phyloP scores from a whole-genome alignment of 2,113 vertebrate genomes.

The Nibea albiflora region DNA sequence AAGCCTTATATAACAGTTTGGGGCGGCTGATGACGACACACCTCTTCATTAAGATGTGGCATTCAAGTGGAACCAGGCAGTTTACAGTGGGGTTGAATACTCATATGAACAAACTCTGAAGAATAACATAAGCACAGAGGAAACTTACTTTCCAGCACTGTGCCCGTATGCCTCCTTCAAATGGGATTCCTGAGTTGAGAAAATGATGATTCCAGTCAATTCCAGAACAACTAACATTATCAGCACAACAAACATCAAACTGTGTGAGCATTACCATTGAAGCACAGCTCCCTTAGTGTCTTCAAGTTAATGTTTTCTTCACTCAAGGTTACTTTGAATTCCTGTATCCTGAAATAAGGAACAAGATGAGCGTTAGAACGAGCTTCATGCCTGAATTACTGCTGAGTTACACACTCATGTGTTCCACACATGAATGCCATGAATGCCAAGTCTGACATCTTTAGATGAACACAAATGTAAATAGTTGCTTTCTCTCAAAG shows the following conservation, averaged over 20 bases:
- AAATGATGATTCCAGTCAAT: neutral
- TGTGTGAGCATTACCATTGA: constrained; percentile 86
- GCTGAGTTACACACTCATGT: neutral
- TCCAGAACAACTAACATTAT: neutral
- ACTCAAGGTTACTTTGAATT: constrained; percentile 90
- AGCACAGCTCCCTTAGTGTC: constrained; percentile 92
- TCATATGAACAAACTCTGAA: too few relatives aligned
- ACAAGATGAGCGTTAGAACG: neutral
- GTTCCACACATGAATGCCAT: too few relatives aligned
- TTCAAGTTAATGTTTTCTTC: constrained; percentile 88
- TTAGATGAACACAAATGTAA: neutral
- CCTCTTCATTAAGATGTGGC: too few relatives aligned
- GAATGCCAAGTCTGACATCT: neutral
- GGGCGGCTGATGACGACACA: too few relatives aligned
- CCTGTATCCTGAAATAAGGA: constrained; percentile 88
- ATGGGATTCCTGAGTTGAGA: constrained; percentile 90
- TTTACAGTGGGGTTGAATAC: too few relatives aligned
- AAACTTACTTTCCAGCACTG: constrained; percentile 97
- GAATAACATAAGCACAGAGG: neutral
- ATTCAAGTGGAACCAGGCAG: too few relatives aligned
- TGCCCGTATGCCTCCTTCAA: constrained; percentile 94
- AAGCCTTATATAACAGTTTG: too few relatives aligned
- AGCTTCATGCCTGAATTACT: neutral
- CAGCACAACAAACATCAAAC: neutral
- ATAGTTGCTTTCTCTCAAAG: too few relatives aligned